phyloP scores from a whole-genome alignment of 2,113 vertebrate species.

The Paedocypris sp. region DNA sequence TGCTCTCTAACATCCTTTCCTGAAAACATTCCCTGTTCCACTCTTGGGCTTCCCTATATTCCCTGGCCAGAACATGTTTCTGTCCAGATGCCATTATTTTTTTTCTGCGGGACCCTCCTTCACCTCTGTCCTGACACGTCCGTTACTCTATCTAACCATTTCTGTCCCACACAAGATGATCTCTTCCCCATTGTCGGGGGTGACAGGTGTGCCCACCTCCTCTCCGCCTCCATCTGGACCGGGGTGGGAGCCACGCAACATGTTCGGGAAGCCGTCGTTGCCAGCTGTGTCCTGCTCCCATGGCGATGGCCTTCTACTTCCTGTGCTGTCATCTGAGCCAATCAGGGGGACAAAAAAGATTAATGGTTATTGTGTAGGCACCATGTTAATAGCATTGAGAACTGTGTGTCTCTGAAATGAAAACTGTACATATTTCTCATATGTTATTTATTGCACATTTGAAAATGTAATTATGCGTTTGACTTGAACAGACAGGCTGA shows the following conservation, averaged over 20 bases:
- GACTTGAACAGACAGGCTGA: too few species aligned
- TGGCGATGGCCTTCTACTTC: constrained; percentile 49
- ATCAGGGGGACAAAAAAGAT: constrained; percentile 59
- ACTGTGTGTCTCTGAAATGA: neutral
- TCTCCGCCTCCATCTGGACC: constrained; percentile 56
- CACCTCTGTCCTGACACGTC: constrained; percentile 39
- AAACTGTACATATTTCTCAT: too few species aligned
- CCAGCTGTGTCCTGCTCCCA: constrained; percentile 48
- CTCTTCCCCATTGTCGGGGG: constrained; percentile 47
- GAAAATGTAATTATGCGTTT: too few species aligned
- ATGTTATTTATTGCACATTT: neutral
- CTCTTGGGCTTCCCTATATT: constrained; percentile 39
- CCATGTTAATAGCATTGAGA: constrained; percentile 24
- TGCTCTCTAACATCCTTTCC: constrained; percentile 41
- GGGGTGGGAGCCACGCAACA: constrained; percentile 40
- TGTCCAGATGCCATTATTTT: neutral
- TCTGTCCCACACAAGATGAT: constrained; percentile 53
- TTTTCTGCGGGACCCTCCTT: constrained; percentile 34
- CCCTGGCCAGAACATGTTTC: neutral
- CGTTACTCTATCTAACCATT: constrained; percentile 50
- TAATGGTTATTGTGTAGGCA: constrained; percentile 37
- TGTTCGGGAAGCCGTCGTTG: constrained; percentile 43
- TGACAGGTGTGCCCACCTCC: constrained; percentile 50
- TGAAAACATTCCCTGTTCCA: constrained; percentile 46
- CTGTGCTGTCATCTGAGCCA: constrained; percentile 56